Conservation (phyloP, 2,113 vertebrate genomes). For the Brachypteracias leptosomus region DNA sequence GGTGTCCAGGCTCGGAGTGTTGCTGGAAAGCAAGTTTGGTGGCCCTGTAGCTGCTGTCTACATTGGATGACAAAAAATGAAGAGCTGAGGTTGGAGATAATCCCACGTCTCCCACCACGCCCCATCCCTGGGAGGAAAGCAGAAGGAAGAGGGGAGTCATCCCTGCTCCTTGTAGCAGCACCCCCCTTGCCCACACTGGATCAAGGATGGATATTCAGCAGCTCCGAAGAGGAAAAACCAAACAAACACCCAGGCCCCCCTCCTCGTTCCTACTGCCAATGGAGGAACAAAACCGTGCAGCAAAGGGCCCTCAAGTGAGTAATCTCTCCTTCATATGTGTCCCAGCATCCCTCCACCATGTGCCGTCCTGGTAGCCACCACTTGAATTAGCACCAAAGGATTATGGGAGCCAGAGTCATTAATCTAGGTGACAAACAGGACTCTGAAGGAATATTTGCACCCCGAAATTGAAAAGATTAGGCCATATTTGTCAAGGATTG, state of each 20-base stretch:
- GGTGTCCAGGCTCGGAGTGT: rapidly evolving
- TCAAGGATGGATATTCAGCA: neutral
- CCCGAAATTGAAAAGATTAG: slow-evolving; percentile 99
- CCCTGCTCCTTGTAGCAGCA: rapidly evolving
- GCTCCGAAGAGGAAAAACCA: neutral
- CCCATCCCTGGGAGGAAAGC: too few relatives aligned
- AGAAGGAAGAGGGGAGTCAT: neutral
- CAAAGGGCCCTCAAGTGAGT: slow-evolving; percentile 70
- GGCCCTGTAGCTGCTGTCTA: neutral
- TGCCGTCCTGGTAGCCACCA: slow-evolving; percentile 85
- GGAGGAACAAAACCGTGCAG: neutral
- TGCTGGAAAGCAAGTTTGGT: neutral
- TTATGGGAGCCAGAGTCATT: slow-evolving; percentile 98
- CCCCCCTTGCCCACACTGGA: rapidly evolving
- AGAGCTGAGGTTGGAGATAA: neutral
- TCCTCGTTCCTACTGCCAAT: neutral
- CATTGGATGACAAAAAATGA: neutral
- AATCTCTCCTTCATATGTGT: slow-evolving; percentile 84
- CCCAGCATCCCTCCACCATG: slow-evolving; percentile 81
- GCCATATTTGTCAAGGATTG: slow-evolving; percentile 99
- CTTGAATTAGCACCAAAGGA: slow-evolving; percentile 99
- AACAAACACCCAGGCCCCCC: neutral
- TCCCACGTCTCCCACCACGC: rapidly evolving
- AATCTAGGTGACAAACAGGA: slow-evolving; percentile 99
- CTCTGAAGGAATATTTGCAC: slow-evolving; percentile 99